Base-by-base conservation (phyloP, 1,140 invertebrate genomes). In the Sipha flava region DNA sequence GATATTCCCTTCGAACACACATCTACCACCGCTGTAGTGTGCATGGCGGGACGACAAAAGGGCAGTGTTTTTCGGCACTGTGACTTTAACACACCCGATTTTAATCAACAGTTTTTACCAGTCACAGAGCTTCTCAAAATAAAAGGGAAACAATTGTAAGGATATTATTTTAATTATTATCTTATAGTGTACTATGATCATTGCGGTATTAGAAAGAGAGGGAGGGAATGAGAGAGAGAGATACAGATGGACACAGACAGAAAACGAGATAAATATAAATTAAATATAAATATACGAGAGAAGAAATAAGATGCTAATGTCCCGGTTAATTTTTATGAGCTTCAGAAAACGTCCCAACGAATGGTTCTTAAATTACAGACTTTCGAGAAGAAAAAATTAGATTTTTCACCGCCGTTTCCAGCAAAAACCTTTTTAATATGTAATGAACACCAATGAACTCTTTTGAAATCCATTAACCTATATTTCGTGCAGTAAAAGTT, bases 371-470 rank as follows among this genome's bases (percentile, higher is more conserved):
- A 40, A 43, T 66, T 66, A 37, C 62, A 66, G 34, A 40, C 21
- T 14, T 10, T n/a, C 14, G 40, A 23, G 14, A 34, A 43, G 40
- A 23, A 23, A 34, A 43, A 66, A 66, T 66, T 40, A 10, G 34
- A 66, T 40, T 66, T 64, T 66, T 16, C n/a, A 66, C 37, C 23
- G 23, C 62, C 34, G 34, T 66, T 66, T 66, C 23, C 16, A 23
- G 31, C 7, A n/a, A 37, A 40, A 66, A 23, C 62, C n/a, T 66
- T 66, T 66, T 66, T 66, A 66, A 66, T 40, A 40, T 66, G 62
- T 66, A 66, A 66, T 66, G 34, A 66, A 66, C 34, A 66, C 62
- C 62, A 21, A 43, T 66, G 34, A 66, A 66, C 62, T 66, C n/a
- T 40, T 66, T 66, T 23, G 10, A 40, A 66, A 66, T 66, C 62